Base-by-base conservation (phyloP, 2,113 vertebrate species). In the Sterrhoptilus dennistouni region DNA sequence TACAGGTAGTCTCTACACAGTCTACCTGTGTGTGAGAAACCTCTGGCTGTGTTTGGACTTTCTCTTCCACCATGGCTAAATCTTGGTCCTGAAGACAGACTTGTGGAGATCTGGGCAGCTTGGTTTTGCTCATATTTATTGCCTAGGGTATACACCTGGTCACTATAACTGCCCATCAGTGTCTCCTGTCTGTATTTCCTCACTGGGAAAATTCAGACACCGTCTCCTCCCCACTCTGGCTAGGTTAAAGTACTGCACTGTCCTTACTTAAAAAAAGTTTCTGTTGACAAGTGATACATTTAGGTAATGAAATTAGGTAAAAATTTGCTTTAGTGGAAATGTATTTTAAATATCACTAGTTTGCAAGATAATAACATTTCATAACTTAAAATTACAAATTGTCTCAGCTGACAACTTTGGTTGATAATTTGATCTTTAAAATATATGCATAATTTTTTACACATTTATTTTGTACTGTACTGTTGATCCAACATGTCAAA, bases 151-250 rank as follows among this genome's bases (percentile, higher is more conserved):
- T 18, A 35, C 4, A 80, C 7, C 16, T 23, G 6, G 8, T 38
- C 2, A 3, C 33, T 59, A 0, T 8, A 63, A 35, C 12, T 21
- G 14, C 10, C 29, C 12, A 40, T 27, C 24, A 52, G 9, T 25
- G 45, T 40, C 35, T 68, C 14, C 16, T 20, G 24, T 12, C 38
- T 14, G 6, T 17, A 45, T 18, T 54, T 82, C 28, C 40, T 54
- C 25, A 78, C 13, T 14, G 7, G 11, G 31, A 50, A 93, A 83
- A 81, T 40, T 64, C 25, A 64, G 53, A 76, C 9, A 25, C 13
- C 31, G 36, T 35, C 33, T 49, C 14, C 11, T 69, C 13, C 9
- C n/a, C 8, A 7, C 2, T 4, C 18, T 70, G 28, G 14, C 61
- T 33, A 78, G 42, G 20, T 16, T 74, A 33, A 87, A 91, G n/a